Base-by-base conservation (phyloP, 2,113 vertebrate species). In the Menidia beryllina region DNA sequence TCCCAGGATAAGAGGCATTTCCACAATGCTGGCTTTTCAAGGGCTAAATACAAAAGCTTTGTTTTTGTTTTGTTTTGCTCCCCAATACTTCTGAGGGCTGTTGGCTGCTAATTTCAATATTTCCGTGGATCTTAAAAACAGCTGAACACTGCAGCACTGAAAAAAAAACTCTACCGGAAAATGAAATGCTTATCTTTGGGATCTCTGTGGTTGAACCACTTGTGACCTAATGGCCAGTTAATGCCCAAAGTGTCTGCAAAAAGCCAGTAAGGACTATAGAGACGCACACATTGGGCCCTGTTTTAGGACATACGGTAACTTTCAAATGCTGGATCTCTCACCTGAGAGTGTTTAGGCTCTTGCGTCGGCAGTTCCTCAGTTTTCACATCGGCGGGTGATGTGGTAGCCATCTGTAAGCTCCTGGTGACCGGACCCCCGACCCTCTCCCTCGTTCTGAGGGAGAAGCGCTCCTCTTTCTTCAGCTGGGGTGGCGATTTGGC, bases 401-500 rank as follows among this genome's bases (percentile, higher is more conserved):
- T 79, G 64, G 77, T 94, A 0, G 94, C 93, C 87, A 95, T 94
- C 85, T 98, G 97, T 41, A 96, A 88, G 88, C 97, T 99, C 30
- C 98, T 94, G 26, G 97, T 99, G 69, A 98, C 83, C 0, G 98
- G 97, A 52, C 98, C 97, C 24, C 96, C 94, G 1, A 93, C 91
- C 71, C 96, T 91, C 63, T 97, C 96, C 70, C 96, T 91, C 5
- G 88, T 93, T 78, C 95, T 94, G 0, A 89, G 85, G 52, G 76
- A 91, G 84, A 98, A 97, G 7, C 95, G 95, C 62, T 96, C 95
- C 74, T 95, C 93, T 84, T 95, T 97, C 85, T 95, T 98, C 47
- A 54, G 84, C 26, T 80, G 87, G 7, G 79, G 45, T n/a, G 75
- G 62, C 0, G 73, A 63, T 57, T 91, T 97, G 94, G 79, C 80